Evolutionary conservation across 2,888 invertebrate genomes (phyloP).

Genomic region (Melanchra persicariae): DNA sequence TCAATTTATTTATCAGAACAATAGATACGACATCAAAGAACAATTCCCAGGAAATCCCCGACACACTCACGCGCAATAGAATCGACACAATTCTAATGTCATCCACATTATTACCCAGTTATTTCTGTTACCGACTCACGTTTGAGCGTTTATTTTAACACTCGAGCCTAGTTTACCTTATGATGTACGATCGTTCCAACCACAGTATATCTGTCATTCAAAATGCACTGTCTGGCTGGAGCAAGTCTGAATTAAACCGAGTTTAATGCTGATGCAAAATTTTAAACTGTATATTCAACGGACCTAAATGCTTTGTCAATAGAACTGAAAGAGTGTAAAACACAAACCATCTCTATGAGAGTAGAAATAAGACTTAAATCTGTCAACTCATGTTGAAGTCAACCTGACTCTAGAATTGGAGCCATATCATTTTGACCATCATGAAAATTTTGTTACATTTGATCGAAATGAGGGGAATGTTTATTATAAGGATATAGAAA

Average conservation of each 20-base stretch:
- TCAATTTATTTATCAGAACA: not conserved
- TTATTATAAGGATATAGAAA: constrained; percentile 26
- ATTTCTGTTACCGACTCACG: constrained; percentile 56
- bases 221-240: constrained; percentile 40
- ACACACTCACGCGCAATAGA: constrained; percentile 8
- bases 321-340: not conserved
- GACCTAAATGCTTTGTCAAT: not conserved
- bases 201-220: constrained; percentile 61
- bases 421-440: too few species aligned
- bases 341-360: not conserved
- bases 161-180: constrained; percentile 61
- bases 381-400: too few species aligned
- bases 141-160: constrained; percentile 61
- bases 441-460: not conserved
- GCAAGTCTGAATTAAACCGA: constrained; percentile 7
- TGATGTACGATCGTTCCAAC: constrained; percentile 58
- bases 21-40: not conserved
- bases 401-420: not conserved
- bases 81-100: constrained; percentile 41
- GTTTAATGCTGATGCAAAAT: not conserved
- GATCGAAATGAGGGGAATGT: not conserved
- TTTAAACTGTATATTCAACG: constrained; percentile 4
- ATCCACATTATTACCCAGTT: constrained; percentile 50
- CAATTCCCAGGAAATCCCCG: constrained; percentile 1
- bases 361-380: not conserved